Evolutionary conservation across 1,140 invertebrate species (phyloP), one percentile per base, ranked within the genome.

Genomic region (Laodelphax striatellus): DNA sequence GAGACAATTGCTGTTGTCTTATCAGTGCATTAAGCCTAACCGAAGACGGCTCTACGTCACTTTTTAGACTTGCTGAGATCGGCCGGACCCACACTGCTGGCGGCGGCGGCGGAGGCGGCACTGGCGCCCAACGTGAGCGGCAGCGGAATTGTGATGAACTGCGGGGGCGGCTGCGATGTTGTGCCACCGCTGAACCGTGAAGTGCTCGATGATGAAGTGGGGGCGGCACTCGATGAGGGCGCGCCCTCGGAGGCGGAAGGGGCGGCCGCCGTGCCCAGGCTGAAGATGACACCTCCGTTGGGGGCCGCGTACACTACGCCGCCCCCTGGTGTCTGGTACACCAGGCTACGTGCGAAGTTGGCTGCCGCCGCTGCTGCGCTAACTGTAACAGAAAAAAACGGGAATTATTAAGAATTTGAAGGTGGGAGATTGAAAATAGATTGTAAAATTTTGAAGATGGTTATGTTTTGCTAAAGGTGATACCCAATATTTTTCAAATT

Each of bases 61-160:
- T 60, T 60, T 38, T 60, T 60, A 38, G 34, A n/a, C 19, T 60
- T 60, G 52, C 34, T 43, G 16, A 60, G 59, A 52, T 60, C 59
- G 10, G 59, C 52, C 17, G 52, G 52, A n/a, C 34, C 52, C 3
- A 16, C n/a, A 55, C 11, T 53, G 62, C 63, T 22, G 42, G 55
- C 44, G 62, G 65, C 17, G 62, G 65, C 38, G 16, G 61, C 28
- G 62, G 65, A 24, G 62, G 65, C 38, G 16, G 61, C 28, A 4
- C 34, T 38, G 34, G 34, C 34, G 11, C 34, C 34, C 34, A 38
- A 9, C 2, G 34, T 72, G 74, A 80, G 77, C 9, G 79, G 80
- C 56, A 81, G 71, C 42, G 79, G 79, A 69, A 81, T 82, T 17
- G 79, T 81, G 60, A 82, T 80, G 68, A 79, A 82, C 65, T 81